These are phyloP conservation scores for Lordiphosa stackelbergi DNA, from an alignment of 1,140 invertebrate species.

Conservation along the genomic window DNA sequence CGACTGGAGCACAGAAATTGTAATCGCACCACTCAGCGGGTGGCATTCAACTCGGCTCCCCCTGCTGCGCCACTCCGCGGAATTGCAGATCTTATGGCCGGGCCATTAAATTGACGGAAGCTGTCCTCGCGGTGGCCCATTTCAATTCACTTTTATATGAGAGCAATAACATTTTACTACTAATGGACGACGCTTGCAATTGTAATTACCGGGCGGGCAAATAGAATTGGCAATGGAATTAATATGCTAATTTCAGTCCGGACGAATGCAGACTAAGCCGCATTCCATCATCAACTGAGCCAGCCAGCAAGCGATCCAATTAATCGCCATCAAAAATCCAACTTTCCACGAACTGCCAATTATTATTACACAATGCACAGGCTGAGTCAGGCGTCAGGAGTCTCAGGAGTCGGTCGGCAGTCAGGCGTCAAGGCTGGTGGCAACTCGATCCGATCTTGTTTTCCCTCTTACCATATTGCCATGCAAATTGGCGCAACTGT, in stretches of 20 bases:
- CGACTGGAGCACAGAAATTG: background rate
- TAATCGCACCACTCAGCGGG: slow-evolving; percentile 20
- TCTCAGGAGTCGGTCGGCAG: slow-evolving; percentile 46
- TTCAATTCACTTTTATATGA: slow-evolving; percentile 61
- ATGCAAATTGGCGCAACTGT: slow-evolving; percentile 70
- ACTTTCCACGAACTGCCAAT: slow-evolving; percentile 71
- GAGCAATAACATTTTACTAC: slow-evolving; percentile 52
- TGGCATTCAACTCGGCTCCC: slow-evolving; percentile 16
- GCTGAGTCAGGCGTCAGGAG: slow-evolving; percentile 46
- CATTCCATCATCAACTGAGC: slow-evolving; percentile 20
- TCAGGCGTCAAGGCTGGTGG: slow-evolving; percentile 51
- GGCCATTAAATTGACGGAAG: slow-evolving; percentile 62
- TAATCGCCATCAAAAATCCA: slow-evolving; percentile 62
- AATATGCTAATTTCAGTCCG: slow-evolving; percentile 68
- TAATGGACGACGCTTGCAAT: slow-evolving; percentile 47
- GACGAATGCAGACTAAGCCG: too few relatives aligned
- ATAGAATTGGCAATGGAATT: slow-evolving; percentile 48
- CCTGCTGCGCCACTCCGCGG: slow-evolving; percentile 38
- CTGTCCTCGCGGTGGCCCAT: slow-evolving; percentile 48
- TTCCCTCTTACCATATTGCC: slow-evolving; percentile 48
- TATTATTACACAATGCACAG: slow-evolving; percentile 68
- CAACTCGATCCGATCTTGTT: slow-evolving; percentile 27
- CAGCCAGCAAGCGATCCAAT: slow-evolving; percentile 46
- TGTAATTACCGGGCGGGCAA: slow-evolving; percentile 30
- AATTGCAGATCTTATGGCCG: slow-evolving; percentile 23